Evolutionary conservation across 2,888 invertebrate genomes (phyloP), one percentile per base, ranked within the genome.

Genomic region (Drosophila leonis): DNA sequence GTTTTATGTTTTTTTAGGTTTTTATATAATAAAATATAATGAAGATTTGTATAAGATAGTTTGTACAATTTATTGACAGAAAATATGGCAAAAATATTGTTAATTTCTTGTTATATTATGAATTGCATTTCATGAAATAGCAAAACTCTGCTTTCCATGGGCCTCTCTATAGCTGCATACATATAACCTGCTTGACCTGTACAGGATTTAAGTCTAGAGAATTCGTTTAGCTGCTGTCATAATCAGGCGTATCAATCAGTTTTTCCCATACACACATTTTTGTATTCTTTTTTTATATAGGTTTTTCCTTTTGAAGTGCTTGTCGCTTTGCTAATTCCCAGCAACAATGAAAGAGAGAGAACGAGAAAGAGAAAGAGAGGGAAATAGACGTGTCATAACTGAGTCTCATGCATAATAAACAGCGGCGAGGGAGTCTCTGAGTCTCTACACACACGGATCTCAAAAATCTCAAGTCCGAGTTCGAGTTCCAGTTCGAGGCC

Each of bases 241-340:
- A 76, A 76, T 69, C 76, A 18, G 48, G 62, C 59, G 69, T 73
- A 76, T 76, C 76, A 73, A 77, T 77, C 77, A 70, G 69, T 44
- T 49, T 59, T 56, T 48, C 42, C 24, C 42, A 48, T 27, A 46
- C 54, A 44, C 54, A 41, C 33, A 18, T 33, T 57, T 55, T 55
- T 13, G 35, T 49, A 15, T 31, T 49, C 48, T 49, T 18, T 31
- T 31, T 39, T 20, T 7, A 13, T 41, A 20, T 44, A 8, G 54
- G 46, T 42, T 29, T 55, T 46, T 41, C 44, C 46, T 48, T 48
- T 37, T 67, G 41, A 68, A 69, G 72, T 69, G 66, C 29, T 72
- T 65, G 74, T 65, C 65, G 62, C 70, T 76, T 83, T 87, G 87
- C 85, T 85, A 86, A 86, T 83, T 83, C 82, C 76, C 82, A 70